Evolutionary conservation across 2,113 vertebrate species (phyloP), one percentile per base, ranked within the genome.

Genomic region (Misgurnus mizolepis): DNA sequence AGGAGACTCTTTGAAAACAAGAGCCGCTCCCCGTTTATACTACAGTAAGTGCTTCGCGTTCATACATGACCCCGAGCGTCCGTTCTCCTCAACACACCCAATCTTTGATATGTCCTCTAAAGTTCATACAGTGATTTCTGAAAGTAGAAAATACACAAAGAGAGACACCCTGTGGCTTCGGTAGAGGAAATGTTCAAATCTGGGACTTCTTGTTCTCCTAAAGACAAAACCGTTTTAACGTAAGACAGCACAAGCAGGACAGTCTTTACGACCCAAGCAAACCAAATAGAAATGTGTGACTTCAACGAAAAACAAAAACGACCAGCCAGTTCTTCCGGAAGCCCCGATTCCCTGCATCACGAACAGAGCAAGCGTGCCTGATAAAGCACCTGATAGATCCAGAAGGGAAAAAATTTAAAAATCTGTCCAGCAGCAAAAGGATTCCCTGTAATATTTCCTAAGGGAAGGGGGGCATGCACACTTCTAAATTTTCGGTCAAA

Each of bases 31-130:
- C 72, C 53, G 84, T 82, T 53, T 86, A 82, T 89, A 91, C 88
- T 50, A 77, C 62, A 77, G 75, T 93, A 94, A 93, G 93, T 93
- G 93, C 93, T 93, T 93, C 82, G 85, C 83, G 90, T 88, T 88
- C 80, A 84, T 86, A 83, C 49, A 53, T 61, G 55, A 53, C 43
- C 49, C 82, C 82, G 71, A 14, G 82, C 78, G 62, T 82, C 87
- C 67, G 70, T 82, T 82, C 58, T 74, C 84, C 85, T 64, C 45
- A 47, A 77, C 76, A 87, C 62, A 82, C 74, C 75, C 80, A 78
- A 79, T 73, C 61, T 84, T 76, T 86, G 88, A 92, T 88, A 89
- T 89, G 89, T 91, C 85, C 80, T 78, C 10, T 69, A 85, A 47
- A 40, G 80, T 85, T 78, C 76, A 83, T 83, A 72, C 77, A 86